Conservation (phyloP, 64 coral and sea anemone genomes). For the Acropora tenuis region DNA sequence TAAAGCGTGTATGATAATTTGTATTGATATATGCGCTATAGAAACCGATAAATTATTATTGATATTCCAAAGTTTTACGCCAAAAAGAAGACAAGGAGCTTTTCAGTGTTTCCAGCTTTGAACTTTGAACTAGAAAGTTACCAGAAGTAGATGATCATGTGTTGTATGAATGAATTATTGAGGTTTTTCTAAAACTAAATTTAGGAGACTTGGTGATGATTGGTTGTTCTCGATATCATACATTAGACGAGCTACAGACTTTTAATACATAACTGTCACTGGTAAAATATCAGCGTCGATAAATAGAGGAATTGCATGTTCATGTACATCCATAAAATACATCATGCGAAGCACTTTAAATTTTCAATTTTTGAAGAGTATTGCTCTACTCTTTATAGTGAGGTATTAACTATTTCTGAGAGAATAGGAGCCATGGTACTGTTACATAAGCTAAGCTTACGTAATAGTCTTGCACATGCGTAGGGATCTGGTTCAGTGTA, state of each 20-base stretch:
- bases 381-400: not conserved
- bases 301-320: not conserved
- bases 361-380: not conserved
- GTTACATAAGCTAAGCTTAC: too few relatives aligned
- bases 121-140: not conserved
- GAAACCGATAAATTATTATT: too few relatives aligned
- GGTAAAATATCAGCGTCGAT: not conserved
- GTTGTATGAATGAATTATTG: not conserved
- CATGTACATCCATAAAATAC: too few relatives aligned
- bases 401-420: not conserved
- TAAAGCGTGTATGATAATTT: too few relatives aligned
- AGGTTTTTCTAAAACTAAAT: not conserved
- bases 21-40: too few relatives aligned
- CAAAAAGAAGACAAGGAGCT: not conserved
- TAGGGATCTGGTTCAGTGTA: too few relatives aligned
- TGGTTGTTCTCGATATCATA: not conserved
- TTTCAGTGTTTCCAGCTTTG: not conserved
- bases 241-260: not conserved
- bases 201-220: not conserved
- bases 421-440: not conserved
- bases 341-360: too few relatives aligned
- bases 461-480: too few relatives aligned
- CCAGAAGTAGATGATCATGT: conserved; percentile 2
- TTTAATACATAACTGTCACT: not conserved
- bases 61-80: not conserved